phyloP scores from a whole-genome alignment of 2,113 vertebrate genomes.

The Channa maculata region DNA sequence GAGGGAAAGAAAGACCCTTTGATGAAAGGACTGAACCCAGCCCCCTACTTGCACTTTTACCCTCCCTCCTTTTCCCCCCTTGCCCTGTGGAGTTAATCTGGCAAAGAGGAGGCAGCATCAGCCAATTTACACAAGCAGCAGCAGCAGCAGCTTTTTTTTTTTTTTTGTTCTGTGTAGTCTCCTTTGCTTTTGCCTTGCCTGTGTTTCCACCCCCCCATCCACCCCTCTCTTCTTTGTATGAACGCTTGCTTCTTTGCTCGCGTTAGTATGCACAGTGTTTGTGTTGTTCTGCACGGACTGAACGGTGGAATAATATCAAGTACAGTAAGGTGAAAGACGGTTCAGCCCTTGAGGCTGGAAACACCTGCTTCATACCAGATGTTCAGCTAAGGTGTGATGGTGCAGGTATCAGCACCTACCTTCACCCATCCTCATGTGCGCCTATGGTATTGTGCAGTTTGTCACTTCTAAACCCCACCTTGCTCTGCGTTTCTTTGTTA shows the following conservation, averaged over 20 bases:
- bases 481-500: slow-evolving; percentile 14
- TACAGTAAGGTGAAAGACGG: slow-evolving; percentile 61
- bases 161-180: slow-evolving; percentile 38
- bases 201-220: slow-evolving; percentile 42
- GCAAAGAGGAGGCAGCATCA: slow-evolving; percentile 75
- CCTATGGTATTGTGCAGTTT: slow-evolving; percentile 37
- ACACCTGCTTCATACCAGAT: slow-evolving; percentile 65
- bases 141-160: slow-evolving; percentile 43
- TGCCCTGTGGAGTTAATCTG: slow-evolving; percentile 82
- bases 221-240: slow-evolving; percentile 64
- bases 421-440: slow-evolving; percentile 23
- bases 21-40: slow-evolving; percentile 76
- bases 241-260: slow-evolving; percentile 34
- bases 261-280: slow-evolving; percentile 35
- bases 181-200: slow-evolving; percentile 26
- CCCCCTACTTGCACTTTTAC: slow-evolving; percentile 63
- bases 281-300: slow-evolving; percentile 27
- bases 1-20: slow-evolving; percentile 66
- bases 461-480: slow-evolving; percentile 2
- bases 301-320: slow-evolving; percentile 65
- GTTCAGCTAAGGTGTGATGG: slow-evolving; percentile 38
- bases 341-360: slow-evolving; percentile 61
- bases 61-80: slow-evolving; percentile 59
- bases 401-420: slow-evolving; percentile 51
- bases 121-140: slow-evolving; percentile 76